These are phyloP conservation scores for Sclerodermus sp. DNA, from an alignment of 2,888 invertebrate genomes.

Conservation along the genomic window DNA sequence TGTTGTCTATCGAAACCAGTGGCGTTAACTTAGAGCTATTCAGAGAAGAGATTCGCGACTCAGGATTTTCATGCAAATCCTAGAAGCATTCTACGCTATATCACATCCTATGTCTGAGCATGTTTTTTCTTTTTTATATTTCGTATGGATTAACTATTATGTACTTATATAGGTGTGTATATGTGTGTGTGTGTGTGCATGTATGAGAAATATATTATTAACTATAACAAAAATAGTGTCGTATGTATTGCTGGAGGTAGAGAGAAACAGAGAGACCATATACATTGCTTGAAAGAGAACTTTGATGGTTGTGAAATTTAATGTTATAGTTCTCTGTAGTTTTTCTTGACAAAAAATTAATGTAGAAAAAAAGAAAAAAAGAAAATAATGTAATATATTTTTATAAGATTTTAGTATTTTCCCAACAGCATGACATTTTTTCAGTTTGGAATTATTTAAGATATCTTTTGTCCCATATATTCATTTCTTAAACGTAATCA, in stretches of 20 bases:
- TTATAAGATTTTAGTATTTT: conserved; percentile 7
- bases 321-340: background rate
- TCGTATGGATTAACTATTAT: conserved; percentile 14
- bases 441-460: background rate
- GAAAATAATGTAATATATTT: conserved; percentile 6
- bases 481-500: background rate
- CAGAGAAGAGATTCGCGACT: conserved; percentile 23
- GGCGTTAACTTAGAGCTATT: conserved; percentile 14
- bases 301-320: conserved; percentile 18
- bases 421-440: conserved; percentile 50
- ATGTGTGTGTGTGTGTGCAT: conserved; percentile 17
- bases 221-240: conserved; percentile 10
- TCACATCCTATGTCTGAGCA: conserved; percentile 54
- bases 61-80: conserved; percentile 43
- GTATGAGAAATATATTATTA: conserved; percentile 1
- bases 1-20: conserved; percentile 13
- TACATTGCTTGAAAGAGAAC: conserved; percentile 21
- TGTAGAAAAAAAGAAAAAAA: too few relatives aligned
- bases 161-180: conserved; percentile 13
- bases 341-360: too few relatives aligned
- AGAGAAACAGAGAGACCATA: conserved; percentile 22
- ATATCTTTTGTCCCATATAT: background rate
- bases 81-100: conserved; percentile 51
- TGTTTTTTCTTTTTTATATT: conserved; percentile 26
- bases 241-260: conserved; percentile 22